These are phyloP conservation scores for Bucco capensis DNA, from an alignment of 2,113 vertebrate genomes.

Conservation along the genomic window DNA sequence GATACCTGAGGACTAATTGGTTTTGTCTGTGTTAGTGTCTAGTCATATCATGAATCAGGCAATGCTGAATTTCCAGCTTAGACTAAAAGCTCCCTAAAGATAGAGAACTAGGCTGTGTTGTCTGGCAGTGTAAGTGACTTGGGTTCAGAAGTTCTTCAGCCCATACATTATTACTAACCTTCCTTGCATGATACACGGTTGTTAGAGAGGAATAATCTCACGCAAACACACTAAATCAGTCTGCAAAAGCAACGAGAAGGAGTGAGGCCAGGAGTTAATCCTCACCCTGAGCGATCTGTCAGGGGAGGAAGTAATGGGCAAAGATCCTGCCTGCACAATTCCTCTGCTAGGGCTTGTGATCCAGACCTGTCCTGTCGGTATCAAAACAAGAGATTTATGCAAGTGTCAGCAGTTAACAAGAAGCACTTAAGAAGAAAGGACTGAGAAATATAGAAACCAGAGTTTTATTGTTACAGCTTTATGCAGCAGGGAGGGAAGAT, in stretches of 20 bases:
- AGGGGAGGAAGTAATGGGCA: neutral
- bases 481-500: neutral
- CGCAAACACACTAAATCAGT: neutral
- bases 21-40: conserved; percentile 48
- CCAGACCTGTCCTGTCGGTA: neutral
- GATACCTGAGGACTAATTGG: conserved; percentile 38
- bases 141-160: conserved; percentile 52
- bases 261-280: neutral
- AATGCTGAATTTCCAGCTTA: neutral
- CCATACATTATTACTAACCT: conserved; percentile 51
- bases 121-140: neutral
- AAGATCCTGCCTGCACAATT: neutral
- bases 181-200: neutral
- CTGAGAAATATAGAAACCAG: neutral
- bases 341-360: neutral
- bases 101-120: neutral
- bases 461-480: neutral
- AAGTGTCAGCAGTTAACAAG: neutral
- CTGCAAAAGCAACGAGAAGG: neutral
- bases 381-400: neutral
- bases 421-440: neutral
- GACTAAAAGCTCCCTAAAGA: conserved; percentile 30
- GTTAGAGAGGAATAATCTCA: neutral
- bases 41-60: conserved; percentile 27
- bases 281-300: fast-evolving